A percentile compares a stretch with the other conserved stretches of the same genome.
phyloP scores from a whole-genome alignment of 2,888 invertebrate genomes.

The Torymus aiolomorphi region DNA sequence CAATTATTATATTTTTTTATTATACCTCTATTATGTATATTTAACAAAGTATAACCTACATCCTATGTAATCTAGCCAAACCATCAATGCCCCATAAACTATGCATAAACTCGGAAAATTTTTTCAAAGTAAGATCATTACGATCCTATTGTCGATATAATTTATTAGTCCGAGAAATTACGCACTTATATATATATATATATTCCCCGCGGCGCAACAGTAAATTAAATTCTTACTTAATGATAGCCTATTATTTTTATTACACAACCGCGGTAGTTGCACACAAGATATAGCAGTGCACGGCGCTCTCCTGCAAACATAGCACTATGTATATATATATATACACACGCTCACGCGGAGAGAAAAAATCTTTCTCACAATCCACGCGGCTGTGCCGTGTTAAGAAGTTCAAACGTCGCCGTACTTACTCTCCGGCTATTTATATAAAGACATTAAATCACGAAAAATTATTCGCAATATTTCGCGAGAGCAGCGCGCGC shows the following conservation, averaged over 20 bases:
- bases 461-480: constrained; percentile 54
- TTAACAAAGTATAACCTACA: no score
- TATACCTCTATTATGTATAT: no score
- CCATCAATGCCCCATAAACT: not conserved
- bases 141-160: not conserved
- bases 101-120: not conserved
- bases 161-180: constrained; percentile 21
- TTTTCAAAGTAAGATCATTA: not conserved
- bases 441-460: constrained; percentile 57
- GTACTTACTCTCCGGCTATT: constrained; percentile 7
- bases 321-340: no score
- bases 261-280: not conserved
- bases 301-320: no score
- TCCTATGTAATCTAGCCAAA: no score
- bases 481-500: constrained; percentile 30
- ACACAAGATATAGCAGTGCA: no score
- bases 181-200: not conserved
- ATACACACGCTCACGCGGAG: not conserved
- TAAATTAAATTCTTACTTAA: not conserved
- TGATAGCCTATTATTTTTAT: constrained; percentile 18
- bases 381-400: not conserved
- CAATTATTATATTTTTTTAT: no score
- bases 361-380: constrained; percentile 30
- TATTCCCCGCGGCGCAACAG: not conserved
- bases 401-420: constrained; percentile 25